Evolutionary conservation across 1,140 invertebrate species (phyloP).

Genomic region (Frieseomelitta varia): DNA sequence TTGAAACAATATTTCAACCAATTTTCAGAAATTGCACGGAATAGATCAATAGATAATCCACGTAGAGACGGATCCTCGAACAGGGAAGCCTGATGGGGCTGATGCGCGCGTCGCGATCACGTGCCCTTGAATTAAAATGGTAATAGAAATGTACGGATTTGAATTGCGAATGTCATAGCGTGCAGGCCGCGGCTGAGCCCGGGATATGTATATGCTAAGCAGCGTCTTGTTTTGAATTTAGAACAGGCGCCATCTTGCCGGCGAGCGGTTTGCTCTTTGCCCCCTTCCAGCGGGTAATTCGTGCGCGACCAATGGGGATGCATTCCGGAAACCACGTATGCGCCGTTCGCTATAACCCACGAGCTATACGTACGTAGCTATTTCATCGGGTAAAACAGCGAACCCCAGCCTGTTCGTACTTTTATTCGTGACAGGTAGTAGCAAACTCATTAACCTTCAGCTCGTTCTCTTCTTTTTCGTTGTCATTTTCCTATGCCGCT

Average conservation of each 20-base stretch:
- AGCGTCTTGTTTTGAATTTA: constrained; percentile 82
- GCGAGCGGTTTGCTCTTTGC: constrained; percentile 78
- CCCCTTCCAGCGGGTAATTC: constrained; percentile 74
- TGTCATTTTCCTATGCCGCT: background rate
- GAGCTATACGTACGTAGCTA: constrained; percentile 57
- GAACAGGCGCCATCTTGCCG: constrained; percentile 81
- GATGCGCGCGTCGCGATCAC: constrained; percentile 54
- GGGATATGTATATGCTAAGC: constrained; percentile 81
- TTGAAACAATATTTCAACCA: background rate
- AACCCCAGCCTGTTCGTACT: constrained; percentile 44
- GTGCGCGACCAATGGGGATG: constrained; percentile 74
- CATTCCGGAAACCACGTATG: constrained; percentile 73
- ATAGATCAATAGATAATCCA: background rate
- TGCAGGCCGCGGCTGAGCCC: constrained; percentile 70
- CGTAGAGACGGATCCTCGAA: background rate
- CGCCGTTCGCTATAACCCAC: constrained; percentile 52
- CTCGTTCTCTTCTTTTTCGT: constrained; percentile 5
- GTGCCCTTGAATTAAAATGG: constrained; percentile 76
- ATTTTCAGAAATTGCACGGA: background rate
- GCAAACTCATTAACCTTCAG: constrained; percentile 70
- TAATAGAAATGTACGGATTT: constrained; percentile 82
- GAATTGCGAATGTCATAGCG: constrained; percentile 82
- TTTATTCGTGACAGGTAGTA: constrained; percentile 63
- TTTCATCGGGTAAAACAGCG: constrained; percentile 54
- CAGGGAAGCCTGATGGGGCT: constrained; percentile 20